Conservation (phyloP, 2,797 vertebrate species). For the Antrozous pallidus region DNA sequence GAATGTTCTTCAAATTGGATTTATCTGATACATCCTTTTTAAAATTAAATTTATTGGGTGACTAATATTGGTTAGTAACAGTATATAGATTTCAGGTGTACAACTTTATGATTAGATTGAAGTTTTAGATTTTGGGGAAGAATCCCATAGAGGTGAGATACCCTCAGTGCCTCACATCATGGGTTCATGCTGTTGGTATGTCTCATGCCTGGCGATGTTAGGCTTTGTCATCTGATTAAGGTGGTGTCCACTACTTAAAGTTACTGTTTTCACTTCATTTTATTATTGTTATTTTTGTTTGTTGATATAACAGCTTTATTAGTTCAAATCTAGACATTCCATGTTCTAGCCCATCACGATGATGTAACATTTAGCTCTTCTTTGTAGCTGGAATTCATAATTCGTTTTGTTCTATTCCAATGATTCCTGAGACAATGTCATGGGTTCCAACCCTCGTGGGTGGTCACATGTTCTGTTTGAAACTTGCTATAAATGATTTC, state of each 20-base stretch:
- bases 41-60: not conserved
- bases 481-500: not conserved
- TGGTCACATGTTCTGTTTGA: not conserved
- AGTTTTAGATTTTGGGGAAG: not conserved
- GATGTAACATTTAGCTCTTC: not conserved
- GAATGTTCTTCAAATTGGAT: not conserved
- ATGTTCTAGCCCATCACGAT: not conserved
- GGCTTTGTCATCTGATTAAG: not conserved
- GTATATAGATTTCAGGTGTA: not conserved
- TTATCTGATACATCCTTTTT: not conserved
- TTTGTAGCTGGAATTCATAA: not conserved
- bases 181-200: not conserved
- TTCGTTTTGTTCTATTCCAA: not conserved
- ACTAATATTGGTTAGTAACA: not conserved
- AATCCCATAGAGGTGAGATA: not conserved
- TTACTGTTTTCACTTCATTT: not conserved
- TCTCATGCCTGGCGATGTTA: not conserved
- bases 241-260: not conserved
- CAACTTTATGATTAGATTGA: not conserved
- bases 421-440: not conserved
- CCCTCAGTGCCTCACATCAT: accelerated
- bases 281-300: not conserved
- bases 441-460: not conserved
- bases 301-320: not conserved
- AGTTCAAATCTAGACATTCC: not conserved